A percentile compares a stretch with the other conserved stretches of the same genome.
These are phyloP conservation scores for Colossoma macropomum DNA, from an alignment of 2,113 vertebrate species.

Conservation along the genomic window DNA sequence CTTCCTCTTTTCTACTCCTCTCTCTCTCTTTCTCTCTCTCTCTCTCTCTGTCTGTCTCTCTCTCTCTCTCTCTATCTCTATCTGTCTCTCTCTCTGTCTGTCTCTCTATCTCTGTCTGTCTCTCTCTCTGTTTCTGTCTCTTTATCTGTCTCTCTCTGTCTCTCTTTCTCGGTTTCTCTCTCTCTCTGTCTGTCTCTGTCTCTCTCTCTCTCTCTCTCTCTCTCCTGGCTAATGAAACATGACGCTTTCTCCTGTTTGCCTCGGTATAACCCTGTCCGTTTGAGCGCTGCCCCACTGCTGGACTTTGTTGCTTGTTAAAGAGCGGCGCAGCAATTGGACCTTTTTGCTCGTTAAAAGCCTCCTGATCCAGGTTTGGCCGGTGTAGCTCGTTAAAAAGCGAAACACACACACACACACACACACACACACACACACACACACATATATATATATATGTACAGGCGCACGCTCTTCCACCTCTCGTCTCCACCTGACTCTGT, in stretches of 20 bases:
- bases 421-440: slow-evolving; percentile 10
- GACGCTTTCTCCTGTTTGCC: slow-evolving; percentile 10
- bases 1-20: not conserved
- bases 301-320: slow-evolving; percentile 36
- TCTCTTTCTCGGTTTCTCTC: not conserved
- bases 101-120: not conserved
- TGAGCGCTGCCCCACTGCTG: slow-evolving; percentile 17
- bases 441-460: not conserved
- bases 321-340: not conserved
- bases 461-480: not conserved
- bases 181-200: too few species aligned
- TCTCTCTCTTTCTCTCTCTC: too few species aligned
- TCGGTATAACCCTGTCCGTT: slow-evolving; percentile 2
- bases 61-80: not conserved
- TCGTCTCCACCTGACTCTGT: not conserved
- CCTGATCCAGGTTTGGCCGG: slow-evolving; percentile 11
- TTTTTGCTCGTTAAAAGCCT: slow-evolving; percentile 21
- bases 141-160: not conserved
- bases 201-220: not conserved
- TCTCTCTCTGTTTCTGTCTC: not conserved
- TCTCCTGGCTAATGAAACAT: slow-evolving; percentile 28
- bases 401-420: slow-evolving; percentile 6
- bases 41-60: not conserved
- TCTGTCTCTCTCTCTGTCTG: not conserved
- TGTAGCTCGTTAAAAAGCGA: slow-evolving; percentile 39